phyloP scores from a whole-genome alignment of 2,113 vertebrate genomes.

The Steatornis caripensis region DNA sequence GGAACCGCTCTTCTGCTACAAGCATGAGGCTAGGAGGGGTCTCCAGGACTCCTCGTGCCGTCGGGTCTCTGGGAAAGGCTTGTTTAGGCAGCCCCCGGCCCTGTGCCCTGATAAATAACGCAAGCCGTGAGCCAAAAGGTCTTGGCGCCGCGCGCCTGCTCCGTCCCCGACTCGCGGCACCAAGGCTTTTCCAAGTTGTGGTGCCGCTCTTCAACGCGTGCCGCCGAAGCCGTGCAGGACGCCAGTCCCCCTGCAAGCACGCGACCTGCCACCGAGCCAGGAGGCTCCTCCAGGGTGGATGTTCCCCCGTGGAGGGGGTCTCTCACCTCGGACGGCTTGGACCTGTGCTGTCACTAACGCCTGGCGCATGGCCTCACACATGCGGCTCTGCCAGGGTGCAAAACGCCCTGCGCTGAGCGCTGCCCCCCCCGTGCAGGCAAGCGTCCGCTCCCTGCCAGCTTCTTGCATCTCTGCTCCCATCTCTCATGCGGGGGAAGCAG shows the following conservation, averaged over 20 bases:
- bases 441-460: background rate
- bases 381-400: background rate
- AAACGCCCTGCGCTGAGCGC: rapidly evolving
- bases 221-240: rapidly evolving
- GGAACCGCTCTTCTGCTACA: background rate
- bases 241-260: background rate
- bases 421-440: background rate
- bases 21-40: background rate
- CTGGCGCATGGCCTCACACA: background rate
- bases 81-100: background rate
- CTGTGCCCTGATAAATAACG: background rate
- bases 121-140: background rate
- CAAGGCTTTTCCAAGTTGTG: background rate
- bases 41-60: background rate
- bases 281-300: background rate
- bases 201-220: rapidly evolving
- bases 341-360: background rate
- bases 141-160: background rate
- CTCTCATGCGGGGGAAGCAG: background rate
- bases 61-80: background rate
- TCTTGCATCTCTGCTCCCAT: background rate
- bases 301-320: background rate
- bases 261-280: background rate
- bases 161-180: background rate
- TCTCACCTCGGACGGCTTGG: background rate